phyloP scores from a whole-genome alignment of 2,888 invertebrate species.

The Ditula angustiorana region DNA sequence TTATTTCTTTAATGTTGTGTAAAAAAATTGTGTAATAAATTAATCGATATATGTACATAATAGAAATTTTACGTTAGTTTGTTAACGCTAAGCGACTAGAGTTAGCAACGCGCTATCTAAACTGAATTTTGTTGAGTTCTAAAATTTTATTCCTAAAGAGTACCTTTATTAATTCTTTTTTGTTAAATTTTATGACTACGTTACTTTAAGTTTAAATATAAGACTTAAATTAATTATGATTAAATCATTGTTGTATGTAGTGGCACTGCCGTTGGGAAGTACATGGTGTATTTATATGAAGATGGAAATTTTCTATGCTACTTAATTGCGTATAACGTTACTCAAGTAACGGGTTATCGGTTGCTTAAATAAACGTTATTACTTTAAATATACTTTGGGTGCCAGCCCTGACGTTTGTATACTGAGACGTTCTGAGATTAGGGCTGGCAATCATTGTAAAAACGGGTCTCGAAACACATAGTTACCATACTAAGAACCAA shows the following conservation, averaged over 20 bases:
- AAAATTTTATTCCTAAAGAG: conserved; percentile 81
- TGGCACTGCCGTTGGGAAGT: conserved; percentile 61
- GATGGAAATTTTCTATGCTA: conserved; percentile 62
- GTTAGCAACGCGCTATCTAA: conserved; percentile 62
- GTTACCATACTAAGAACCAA: conserved; percentile 80
- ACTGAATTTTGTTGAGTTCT: conserved; percentile 71
- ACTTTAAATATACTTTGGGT: conserved; percentile 53
- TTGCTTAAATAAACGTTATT: conserved; percentile 64
- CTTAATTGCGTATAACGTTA: conserved; percentile 65
- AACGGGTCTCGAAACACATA: conserved; percentile 82
- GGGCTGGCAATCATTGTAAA: conserved; percentile 61
- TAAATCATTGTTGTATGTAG: conserved; percentile 64
- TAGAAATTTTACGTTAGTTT: conserved; percentile 51
- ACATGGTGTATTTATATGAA: conserved; percentile 71
- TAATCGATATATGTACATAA: conserved; percentile 59
- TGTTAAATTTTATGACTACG: conserved; percentile 69
- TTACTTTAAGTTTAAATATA: conserved; percentile 61
- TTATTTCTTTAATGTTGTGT: conserved; percentile 2
- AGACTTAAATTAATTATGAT: conserved; percentile 61
- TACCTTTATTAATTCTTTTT: conserved; percentile 69
- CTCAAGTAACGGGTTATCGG: conserved; percentile 72
- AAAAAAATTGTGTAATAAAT: conserved; percentile 46
- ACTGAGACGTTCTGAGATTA: conserved; percentile 38
- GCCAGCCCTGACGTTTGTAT: conserved; percentile 54
- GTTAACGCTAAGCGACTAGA: conserved; percentile 70